Percentiles rank a stretch among this genome's conserved stretches.
Conservation (phyloP, 2,113 vertebrate genomes). For the Cochlearius cochlearius region DNA sequence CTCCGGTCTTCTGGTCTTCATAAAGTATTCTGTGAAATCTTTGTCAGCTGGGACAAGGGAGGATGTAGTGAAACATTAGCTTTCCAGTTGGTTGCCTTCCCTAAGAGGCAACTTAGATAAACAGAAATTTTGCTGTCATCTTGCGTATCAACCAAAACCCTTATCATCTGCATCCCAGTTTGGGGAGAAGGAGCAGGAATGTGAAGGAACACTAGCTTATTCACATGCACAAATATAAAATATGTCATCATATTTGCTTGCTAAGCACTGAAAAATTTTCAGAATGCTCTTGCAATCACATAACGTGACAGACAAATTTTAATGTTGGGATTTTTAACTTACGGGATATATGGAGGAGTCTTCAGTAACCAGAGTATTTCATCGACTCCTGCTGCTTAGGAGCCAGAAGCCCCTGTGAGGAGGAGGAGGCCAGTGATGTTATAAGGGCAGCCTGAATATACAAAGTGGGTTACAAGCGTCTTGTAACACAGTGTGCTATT, state of each 20-base stretch:
- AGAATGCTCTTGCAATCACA: neutral
- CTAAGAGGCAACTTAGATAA: neutral
- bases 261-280: neutral
- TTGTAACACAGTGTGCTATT: neutral
- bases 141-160: neutral
- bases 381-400: neutral
- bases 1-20: neutral
- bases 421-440: neutral
- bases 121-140: neutral
- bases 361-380: neutral
- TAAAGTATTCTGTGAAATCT: neutral
- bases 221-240: neutral
- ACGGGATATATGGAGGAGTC: accelerated
- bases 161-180: neutral
- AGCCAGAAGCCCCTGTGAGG: neutral
- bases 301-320: neutral
- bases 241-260: neutral
- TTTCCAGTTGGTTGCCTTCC: neutral
- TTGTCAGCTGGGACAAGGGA: neutral
- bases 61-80: neutral
- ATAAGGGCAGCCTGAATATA: neutral
- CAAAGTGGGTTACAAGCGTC: neutral
- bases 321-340: neutral
- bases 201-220: neutral
- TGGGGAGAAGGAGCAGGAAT: neutral